Evolutionary conservation across 2,113 vertebrate genomes (phyloP), one percentile per base, ranked within the genome.

Genomic region (Etheostoma cragini): DNA sequence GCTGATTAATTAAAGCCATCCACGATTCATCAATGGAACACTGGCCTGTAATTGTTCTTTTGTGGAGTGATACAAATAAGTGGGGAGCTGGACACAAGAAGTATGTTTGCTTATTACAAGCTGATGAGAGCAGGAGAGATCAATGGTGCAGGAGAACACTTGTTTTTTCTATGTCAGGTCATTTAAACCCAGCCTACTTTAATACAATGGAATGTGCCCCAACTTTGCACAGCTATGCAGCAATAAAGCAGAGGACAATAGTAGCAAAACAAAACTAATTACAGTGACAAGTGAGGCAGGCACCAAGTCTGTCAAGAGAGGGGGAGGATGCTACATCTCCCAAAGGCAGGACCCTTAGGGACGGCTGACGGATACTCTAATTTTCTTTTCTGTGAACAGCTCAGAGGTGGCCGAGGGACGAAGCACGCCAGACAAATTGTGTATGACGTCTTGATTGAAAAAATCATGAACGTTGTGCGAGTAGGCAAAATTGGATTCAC

Each of bases 241-340:
- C 85, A 88, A 89, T 92, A 86, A 90, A 87, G 68, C 58, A 64
- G 52, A 87, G 65, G 77, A 91, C 89, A 92, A 90, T 87, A 80
- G 84, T 57, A 49, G 80, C 1, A 64, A 90, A 91, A 91, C 88
- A 81, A 88, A 94, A 90, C 89, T 92, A 93, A 94, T 94, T 92
- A 91, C 78, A 88, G 77, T 88, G 90, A 90, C 89, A 82, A 91
- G 88, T 86, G 87, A 89, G 83, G 79, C 87, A 38, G 78, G 81
- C 71, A 45, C 77, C 71, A 52, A 85, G 87, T 89, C 85, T 89
- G 89, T 90, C 82, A 87, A 83, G 72, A 77, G 64, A 78, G 70
- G 72, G 61, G 84, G 87, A 47, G 87, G 88, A 83, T 54, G 83
- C 72, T 74, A 67, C 85, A 65, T 85, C 84, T 90, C 82, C 82